Evolutionary conservation across 2,113 vertebrate genomes (phyloP).

Genomic region (Pithys albifrons): DNA sequence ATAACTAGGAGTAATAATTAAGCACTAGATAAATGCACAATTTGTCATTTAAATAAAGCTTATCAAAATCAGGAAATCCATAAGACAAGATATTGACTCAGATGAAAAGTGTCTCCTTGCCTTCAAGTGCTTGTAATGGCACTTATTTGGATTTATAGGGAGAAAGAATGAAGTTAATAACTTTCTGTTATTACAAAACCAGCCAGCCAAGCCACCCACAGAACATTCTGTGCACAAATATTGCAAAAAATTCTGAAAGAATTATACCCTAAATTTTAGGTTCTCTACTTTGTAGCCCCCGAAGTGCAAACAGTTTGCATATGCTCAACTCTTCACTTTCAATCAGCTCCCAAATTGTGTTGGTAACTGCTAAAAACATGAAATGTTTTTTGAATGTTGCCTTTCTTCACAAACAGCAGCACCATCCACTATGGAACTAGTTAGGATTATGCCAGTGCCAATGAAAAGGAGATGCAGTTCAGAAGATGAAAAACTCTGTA

Average conservation of each 20-base stretch:
- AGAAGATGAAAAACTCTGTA: not conserved
- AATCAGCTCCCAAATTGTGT: not conserved
- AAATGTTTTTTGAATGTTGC: not conserved
- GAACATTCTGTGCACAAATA: not conserved
- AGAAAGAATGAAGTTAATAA: not conserved
- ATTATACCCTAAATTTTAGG: not conserved
- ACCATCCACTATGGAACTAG: not conserved
- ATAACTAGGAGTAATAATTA: not conserved
- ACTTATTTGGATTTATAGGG: not conserved
- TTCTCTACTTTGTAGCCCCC: not conserved
- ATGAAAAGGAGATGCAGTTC: not conserved
- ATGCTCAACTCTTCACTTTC: not conserved
- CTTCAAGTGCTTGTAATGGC: not conserved
- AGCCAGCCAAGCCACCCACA: not conserved
- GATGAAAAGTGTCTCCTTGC: not conserved
- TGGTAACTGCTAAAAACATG: not conserved
- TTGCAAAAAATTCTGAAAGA: not conserved
- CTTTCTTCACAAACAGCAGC: not conserved
- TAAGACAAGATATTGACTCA: not conserved
- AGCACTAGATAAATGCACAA: not conserved
- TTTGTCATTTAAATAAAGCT: conserved; percentile 8
- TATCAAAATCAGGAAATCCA: not conserved
- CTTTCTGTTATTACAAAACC: not conserved
- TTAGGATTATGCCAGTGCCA: not conserved
- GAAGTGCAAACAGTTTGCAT: not conserved